Conservation (phyloP, 2,113 vertebrate species). For the Astur gentilis region DNA sequence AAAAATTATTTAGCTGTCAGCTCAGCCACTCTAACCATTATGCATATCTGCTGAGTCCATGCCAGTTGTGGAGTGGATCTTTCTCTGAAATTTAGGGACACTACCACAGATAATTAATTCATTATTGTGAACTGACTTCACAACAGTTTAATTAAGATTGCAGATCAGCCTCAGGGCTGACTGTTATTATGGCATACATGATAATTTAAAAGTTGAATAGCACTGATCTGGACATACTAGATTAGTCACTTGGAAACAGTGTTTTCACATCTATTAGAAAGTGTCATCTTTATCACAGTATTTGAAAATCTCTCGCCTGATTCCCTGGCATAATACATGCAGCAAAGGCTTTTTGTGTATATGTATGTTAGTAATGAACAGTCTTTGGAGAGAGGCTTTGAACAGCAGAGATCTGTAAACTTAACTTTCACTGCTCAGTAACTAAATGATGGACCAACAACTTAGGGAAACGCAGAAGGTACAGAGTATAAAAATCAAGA, state of each 20-base stretch:
- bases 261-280: neutral
- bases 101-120: neutral
- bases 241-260: neutral
- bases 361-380: neutral
- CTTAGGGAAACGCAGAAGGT: neutral
- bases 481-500: neutral
- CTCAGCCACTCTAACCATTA: neutral
- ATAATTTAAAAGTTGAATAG: slow-evolving; percentile 7
- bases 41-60: neutral
- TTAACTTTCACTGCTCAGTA: neutral
- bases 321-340: neutral
- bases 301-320: neutral
- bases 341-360: neutral
- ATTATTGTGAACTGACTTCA: neutral
- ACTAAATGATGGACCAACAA: neutral
- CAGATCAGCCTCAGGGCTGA: neutral
- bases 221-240: neutral
- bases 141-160: slow-evolving; percentile 34
- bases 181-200: neutral
- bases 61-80: neutral
- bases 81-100: neutral
- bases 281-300: neutral
- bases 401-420: neutral
- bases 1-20: neutral
- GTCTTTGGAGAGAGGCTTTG: neutral